These are phyloP conservation scores for Dolichotis patagonum DNA, from an alignment of 2,113 vertebrate genomes.

Conservation along the genomic window DNA sequence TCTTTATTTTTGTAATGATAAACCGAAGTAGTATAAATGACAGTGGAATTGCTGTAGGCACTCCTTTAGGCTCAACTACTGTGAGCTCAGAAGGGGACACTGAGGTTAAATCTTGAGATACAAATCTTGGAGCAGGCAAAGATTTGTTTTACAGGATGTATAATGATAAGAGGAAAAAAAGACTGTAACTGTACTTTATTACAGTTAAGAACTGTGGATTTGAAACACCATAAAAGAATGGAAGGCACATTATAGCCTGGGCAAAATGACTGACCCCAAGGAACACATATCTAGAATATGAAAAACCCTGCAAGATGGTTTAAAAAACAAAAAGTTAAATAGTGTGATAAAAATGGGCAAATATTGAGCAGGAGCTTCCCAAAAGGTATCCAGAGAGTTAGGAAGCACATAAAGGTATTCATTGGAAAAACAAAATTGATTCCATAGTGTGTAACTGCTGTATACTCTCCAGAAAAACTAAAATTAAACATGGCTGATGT, in stretches of 20 bases:
- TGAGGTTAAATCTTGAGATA: conserved; percentile 35
- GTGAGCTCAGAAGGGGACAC: neutral
- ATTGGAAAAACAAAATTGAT: neutral
- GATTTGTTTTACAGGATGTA: neutral
- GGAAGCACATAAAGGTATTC: neutral
- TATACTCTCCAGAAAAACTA: neutral
- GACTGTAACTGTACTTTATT: neutral
- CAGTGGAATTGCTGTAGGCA: neutral
- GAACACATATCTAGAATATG: neutral
- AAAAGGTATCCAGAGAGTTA: neutral
- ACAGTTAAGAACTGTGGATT: neutral
- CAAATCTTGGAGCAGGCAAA: neutral
- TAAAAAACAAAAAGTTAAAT: neutral
- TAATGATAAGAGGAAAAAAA: neutral
- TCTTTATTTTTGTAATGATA: neutral
- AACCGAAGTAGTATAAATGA: neutral
- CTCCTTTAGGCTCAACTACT: neutral
- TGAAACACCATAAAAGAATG: neutral
- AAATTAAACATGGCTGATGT: neutral
- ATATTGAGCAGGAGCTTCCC: neutral
- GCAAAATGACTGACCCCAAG: neutral
- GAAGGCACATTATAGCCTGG: neutral
- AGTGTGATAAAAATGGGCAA: neutral
- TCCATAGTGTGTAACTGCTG: neutral
- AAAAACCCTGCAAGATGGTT: neutral